These are phyloP conservation scores for Diacarnus erythraeanus DNA, from an alignment of 37 sponge, comb jelly and placozoan species.

Conservation along the genomic window DNA sequence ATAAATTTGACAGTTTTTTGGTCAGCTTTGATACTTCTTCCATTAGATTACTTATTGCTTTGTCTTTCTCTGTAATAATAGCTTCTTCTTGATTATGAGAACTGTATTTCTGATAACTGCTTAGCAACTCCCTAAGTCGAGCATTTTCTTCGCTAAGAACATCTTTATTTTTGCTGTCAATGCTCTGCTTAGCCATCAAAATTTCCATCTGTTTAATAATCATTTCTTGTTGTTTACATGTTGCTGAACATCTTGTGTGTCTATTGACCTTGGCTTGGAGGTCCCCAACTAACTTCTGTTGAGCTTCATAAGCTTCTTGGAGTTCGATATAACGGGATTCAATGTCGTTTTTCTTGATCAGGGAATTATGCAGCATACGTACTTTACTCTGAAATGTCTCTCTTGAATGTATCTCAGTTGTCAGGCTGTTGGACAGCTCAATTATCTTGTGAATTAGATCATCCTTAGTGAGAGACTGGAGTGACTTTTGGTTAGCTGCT, in stretches of 20 bases:
- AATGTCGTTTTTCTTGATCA: slow-evolving; percentile 22
- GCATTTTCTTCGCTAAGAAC: too few species aligned
- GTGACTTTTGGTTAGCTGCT: too few species aligned
- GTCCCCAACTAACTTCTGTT: slow-evolving; percentile 52
- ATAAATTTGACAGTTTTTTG: neutral
- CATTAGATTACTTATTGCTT: neutral
- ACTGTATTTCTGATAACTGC: too few species aligned
- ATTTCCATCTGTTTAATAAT: slow-evolving; percentile 44
- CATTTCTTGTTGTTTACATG: slow-evolving; percentile 38
- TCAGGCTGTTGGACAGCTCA: slow-evolving; percentile 4
- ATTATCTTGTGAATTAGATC: slow-evolving; percentile 38
- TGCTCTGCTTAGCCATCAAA: too few species aligned
- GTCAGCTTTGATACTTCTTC: too few species aligned
- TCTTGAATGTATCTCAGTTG: neutral
- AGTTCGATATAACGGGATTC: slow-evolving; percentile 34
- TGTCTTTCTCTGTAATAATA: neutral
- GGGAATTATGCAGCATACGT: slow-evolving; percentile 21
- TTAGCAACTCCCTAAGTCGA: too few species aligned
- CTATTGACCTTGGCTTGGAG: slow-evolving; percentile 51
- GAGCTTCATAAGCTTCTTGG: slow-evolving; percentile 52
- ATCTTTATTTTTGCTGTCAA: too few species aligned
- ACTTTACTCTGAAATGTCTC: slow-evolving; percentile 29
- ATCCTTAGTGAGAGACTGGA: too few species aligned
- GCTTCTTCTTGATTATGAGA: too few species aligned
- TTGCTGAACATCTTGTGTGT: slow-evolving; percentile 48